A percentile compares a stretch with the other conserved stretches of the same genome.
phyloP scores from a whole-genome alignment of 2,797 vertebrate genomes.

The Sebastes goodei region DNA sequence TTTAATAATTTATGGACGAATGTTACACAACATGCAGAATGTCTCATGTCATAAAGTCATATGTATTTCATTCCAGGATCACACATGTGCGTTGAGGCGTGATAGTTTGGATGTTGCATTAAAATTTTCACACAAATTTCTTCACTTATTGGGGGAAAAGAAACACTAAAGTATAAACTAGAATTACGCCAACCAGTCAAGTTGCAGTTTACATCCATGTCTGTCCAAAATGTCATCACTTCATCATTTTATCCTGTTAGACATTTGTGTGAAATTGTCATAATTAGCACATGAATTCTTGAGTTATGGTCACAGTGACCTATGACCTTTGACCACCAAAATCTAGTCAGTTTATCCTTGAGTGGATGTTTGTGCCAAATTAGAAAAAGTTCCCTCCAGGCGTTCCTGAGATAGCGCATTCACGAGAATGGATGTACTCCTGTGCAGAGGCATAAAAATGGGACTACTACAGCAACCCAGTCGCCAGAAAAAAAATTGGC shows the following conservation, averaged over 20 bases:
- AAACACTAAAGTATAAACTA: background rate
- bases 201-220: no score
- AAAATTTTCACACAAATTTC: background rate
- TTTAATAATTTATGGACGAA: slow-evolving; percentile 65
- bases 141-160: background rate
- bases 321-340: no score
- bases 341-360: no score
- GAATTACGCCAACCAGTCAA: background rate
- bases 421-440: no score
- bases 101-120: background rate
- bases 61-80: background rate
- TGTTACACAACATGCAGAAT: slow-evolving; percentile 57
- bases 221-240: no score
- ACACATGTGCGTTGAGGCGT: background rate
- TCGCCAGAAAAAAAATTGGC: background rate
- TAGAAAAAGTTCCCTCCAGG: no score
- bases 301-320: no score
- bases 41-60: background rate
- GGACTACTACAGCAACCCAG: background rate
- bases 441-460: background rate
- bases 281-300: no score
- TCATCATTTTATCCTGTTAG: no score
- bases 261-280: no score
- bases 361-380: no score
- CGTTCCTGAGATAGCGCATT: no score